Evolutionary conservation across 2,888 invertebrate species (phyloP).

Genomic region (Chrysolina americana): DNA sequence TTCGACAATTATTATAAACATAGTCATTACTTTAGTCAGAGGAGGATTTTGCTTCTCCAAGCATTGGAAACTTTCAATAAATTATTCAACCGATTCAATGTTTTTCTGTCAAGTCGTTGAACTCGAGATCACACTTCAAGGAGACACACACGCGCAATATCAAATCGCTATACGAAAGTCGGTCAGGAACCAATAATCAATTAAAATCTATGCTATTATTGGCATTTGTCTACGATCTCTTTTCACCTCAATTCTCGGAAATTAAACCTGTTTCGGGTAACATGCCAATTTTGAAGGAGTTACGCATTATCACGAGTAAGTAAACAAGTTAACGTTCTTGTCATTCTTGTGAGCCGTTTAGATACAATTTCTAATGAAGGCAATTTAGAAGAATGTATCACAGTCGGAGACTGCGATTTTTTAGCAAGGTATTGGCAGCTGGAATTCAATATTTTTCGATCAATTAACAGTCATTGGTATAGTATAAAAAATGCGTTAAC

Average conservation of each 20-base stretch:
- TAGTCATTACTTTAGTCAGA: background rate
- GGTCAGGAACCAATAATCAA: conserved; percentile 18
- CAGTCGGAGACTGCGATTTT: background rate
- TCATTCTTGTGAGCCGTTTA: background rate
- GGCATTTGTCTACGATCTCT: conserved; percentile 11
- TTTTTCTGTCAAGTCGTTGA: conserved; percentile 16
- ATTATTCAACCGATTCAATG: background rate
- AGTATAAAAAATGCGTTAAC: too few relatives aligned
- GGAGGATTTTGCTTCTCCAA: background rate
- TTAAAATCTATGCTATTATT: background rate
- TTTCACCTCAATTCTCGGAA: conserved; percentile 6
- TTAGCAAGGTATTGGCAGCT: background rate
- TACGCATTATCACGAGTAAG: conserved; percentile 5
- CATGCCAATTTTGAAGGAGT: background rate
- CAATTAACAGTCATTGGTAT: too few relatives aligned
- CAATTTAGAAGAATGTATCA: conserved; percentile 15
- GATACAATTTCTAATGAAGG: background rate
- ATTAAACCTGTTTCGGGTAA: conserved; percentile 1
- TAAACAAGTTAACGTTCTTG: conserved; percentile 14
- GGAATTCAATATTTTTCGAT: too few relatives aligned
- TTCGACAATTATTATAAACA: too few relatives aligned
- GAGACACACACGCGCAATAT: background rate
- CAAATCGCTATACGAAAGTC: conserved; percentile 4
- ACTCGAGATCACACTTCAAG: conserved; percentile 14
- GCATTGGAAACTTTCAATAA: background rate